Evolutionary conservation across 30 jellyfish, hydroid and myxozoan species (phyloP), one percentile per base, ranked within the genome.

Genomic region (Aurelia coerulea): DNA sequence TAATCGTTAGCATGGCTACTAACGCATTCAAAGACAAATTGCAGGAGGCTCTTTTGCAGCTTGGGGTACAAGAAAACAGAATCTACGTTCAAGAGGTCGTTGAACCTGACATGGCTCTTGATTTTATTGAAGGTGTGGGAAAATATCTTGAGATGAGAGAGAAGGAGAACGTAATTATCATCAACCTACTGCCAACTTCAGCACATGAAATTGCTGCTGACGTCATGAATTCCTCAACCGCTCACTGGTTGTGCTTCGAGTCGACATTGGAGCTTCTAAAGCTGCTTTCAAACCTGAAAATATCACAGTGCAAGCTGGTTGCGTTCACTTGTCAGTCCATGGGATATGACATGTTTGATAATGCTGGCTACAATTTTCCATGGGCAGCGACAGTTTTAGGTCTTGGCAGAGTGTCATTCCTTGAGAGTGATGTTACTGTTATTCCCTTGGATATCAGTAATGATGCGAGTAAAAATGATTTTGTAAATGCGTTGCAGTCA

Each of bases 301-400:
- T 42, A 60, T 65, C 29, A 23, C 29, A 83, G 37, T 51, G 63
- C 53, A 56, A 29, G 33, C 39, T 83, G 4, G 33, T 83, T 49
- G 68, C 83, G 10, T 11, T 83, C 65, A 70, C 65, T 23, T 83
- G 68, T 63, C 63, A 23, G 53, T 42, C 53, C 12, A 4, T 42
- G 4, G 53, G 53, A 5, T 42, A 42, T 42, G 53, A 6, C 53
- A 42, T 42, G 53, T 42, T 42, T 42, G 53, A 42, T 42, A 42
- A 42, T 42, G 10, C 53, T 42, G 53, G 53, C 53, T 42, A 7
- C 53, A 42, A 42, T 42, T 42, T 42, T 5, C 88, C 93, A 19
- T 84, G 93, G 93, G 68, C 56, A 46, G 83, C 79, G 18, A 34
- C 67, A 11, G 60, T 72, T 23, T 70, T 80, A 66, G 93, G 93